phyloP scores from a whole-genome alignment of 1,140 invertebrate genomes.

The Oreohelix idahoensis region DNA sequence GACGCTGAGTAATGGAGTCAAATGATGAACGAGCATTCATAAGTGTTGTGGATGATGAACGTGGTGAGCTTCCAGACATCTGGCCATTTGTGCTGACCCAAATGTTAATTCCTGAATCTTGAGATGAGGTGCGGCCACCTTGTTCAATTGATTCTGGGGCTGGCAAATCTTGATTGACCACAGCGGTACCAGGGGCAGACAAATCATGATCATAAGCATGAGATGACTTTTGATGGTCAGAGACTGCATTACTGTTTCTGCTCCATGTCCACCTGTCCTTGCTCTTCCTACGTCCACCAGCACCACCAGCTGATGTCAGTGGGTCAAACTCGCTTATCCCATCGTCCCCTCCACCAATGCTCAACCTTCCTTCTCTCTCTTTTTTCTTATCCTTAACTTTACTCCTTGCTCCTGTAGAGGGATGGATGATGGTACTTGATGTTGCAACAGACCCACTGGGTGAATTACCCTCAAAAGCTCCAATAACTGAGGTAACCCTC shows the following conservation, averaged over 20 bases:
- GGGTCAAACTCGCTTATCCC: slow-evolving; percentile 29
- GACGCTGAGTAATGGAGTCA: slow-evolving; percentile 14
- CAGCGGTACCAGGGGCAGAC: neutral
- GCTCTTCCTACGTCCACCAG: slow-evolving; percentile 12
- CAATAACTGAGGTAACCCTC: slow-evolving; percentile 21
- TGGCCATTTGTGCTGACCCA: slow-evolving; percentile 49
- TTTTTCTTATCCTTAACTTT: slow-evolving; percentile 29
- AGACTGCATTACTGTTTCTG: neutral
- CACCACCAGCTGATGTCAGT: neutral
- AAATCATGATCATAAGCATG: neutral
- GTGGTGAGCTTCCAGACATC: slow-evolving; percentile 41
- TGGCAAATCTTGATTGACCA: neutral
- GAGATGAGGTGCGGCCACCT: neutral
- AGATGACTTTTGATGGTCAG: slow-evolving; percentile 5
- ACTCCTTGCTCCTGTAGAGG: slow-evolving; percentile 33
- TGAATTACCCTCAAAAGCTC: slow-evolving; percentile 18
- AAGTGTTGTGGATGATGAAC: slow-evolving; percentile 8
- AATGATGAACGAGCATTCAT: slow-evolving; percentile 28
- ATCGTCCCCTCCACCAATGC: slow-evolving; percentile 12
- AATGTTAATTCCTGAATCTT: slow-evolving; percentile 43
- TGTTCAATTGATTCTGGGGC: neutral
- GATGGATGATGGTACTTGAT: slow-evolving; percentile 4
- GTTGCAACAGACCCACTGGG: neutral
- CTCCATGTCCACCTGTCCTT: slow-evolving; percentile 21
- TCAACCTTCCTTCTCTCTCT: neutral